Evolutionary conservation across 1,140 invertebrate species (phyloP).

Genomic region (Delia radicum): DNA sequence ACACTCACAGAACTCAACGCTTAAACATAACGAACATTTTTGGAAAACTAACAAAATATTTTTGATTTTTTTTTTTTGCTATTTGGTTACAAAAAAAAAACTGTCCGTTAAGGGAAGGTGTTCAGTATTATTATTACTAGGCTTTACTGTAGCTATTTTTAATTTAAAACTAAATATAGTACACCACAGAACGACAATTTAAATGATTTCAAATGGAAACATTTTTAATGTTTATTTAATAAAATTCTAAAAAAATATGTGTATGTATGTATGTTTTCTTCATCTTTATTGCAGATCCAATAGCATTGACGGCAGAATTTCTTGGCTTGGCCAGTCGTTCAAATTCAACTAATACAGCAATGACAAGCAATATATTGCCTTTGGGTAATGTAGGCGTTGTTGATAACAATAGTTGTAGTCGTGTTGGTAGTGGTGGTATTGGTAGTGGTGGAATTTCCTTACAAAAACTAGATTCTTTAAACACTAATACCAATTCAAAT

Average conservation of each 20-base stretch:
- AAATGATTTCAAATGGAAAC: too few relatives aligned
- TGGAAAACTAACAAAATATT: too few relatives aligned
- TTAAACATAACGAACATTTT: too few relatives aligned
- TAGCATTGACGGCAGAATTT: slow-evolving; percentile 49
- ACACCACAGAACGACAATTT: too few relatives aligned
- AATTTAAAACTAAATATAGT: too few relatives aligned
- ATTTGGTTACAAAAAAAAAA: too few relatives aligned
- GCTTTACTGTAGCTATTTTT: too few relatives aligned
- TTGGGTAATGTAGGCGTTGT: slow-evolving; percentile 17
- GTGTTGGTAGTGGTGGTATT: slow-evolving; percentile 25
- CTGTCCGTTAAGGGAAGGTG: too few relatives aligned
- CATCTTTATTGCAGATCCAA: slow-evolving; percentile 38
- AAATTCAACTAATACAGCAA: slow-evolving; percentile 16
- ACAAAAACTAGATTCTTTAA: slow-evolving; percentile 11
- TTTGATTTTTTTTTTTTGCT: too few relatives aligned
- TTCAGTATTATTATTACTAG: too few relatives aligned
- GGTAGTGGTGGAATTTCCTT: neutral
- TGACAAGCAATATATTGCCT: slow-evolving; percentile 23
- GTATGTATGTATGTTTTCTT: neutral
- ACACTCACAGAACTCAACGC: too few relatives aligned
- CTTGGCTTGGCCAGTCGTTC: slow-evolving; percentile 44
- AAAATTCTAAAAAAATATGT: neutral
- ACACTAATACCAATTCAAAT: slow-evolving; percentile 7
- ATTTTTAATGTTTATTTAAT: too few relatives aligned
- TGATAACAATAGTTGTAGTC: slow-evolving; percentile 29